A percentile compares a stretch with the other conserved stretches of the same genome.
These are phyloP conservation scores for Hydrolagus affinis DNA, from an alignment of 2,113 vertebrate genomes.

Conservation along the genomic window DNA sequence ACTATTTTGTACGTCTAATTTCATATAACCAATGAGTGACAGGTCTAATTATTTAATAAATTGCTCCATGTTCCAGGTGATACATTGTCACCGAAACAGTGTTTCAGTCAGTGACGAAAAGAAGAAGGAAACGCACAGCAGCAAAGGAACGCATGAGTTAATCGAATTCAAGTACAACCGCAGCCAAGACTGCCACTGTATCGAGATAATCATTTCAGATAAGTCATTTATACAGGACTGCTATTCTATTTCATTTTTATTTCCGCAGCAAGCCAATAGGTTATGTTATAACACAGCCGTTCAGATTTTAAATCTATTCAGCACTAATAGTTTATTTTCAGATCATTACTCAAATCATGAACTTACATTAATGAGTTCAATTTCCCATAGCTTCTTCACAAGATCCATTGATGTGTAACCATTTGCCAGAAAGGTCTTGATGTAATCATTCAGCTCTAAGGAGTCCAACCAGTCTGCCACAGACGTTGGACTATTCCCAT, in stretches of 20 bases:
- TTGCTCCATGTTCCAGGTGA: neutral
- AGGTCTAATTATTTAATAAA: neutral
- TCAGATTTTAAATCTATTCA: conserved; percentile 23
- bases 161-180: neutral
- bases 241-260: neutral
- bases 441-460: conserved; percentile 91
- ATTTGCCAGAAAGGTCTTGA: conserved; percentile 92
- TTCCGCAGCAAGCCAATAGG: neutral
- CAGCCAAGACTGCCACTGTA: neutral
- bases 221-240: neutral
- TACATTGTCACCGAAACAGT: neutral
- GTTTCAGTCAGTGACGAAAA: neutral
- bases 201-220: neutral
- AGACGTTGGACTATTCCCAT: conserved; percentile 87
- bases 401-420: conserved; percentile 97
- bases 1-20: neutral
- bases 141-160: neutral
- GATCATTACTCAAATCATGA: conserved; percentile 28
- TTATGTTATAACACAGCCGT: neutral
- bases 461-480: conserved; percentile 97
- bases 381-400: conserved; percentile 98
- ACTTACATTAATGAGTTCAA: conserved; percentile 96
- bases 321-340: conserved; percentile 11
- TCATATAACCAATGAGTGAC: no score
- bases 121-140: neutral